Percentiles rank a stretch among this genome's conserved stretches.
Evolutionary conservation across 2,888 invertebrate genomes (phyloP).

Genomic region (Argynnis bischoffii): DNA sequence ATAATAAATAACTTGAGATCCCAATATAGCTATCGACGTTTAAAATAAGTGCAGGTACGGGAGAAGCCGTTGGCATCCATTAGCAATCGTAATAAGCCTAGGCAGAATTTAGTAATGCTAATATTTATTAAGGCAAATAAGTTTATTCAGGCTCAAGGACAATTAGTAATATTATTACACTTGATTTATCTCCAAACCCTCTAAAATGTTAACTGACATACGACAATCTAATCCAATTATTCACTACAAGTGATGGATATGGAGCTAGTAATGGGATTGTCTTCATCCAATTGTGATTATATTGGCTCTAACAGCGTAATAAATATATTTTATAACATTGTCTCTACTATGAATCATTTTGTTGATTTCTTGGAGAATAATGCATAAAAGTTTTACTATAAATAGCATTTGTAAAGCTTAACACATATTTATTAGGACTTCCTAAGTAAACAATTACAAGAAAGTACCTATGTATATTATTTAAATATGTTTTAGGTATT

Average conservation of each 20-base stretch:
- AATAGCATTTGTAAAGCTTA: too few species aligned
- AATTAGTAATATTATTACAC: conserved; percentile 19
- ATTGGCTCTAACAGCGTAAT: conserved; percentile 18
- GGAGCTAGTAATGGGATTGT: conserved; percentile 27
- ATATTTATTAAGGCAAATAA: too few species aligned
- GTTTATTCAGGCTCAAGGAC: not conserved
- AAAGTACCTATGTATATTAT: too few species aligned
- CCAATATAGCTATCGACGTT: too few species aligned
- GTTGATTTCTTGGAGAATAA: not conserved
- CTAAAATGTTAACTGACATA: conserved; percentile 21
- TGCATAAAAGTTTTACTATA: not conserved
- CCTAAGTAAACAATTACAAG: too few species aligned
- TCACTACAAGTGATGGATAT: conserved; percentile 14
- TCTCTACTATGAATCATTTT: conserved; percentile 4
- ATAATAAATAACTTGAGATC: too few species aligned
- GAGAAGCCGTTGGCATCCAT: too few species aligned
- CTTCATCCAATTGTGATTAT: conserved; percentile 26
- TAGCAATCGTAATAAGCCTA: too few species aligned
- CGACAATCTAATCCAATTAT: conserved; percentile 26
- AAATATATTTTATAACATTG: conserved; percentile 7
- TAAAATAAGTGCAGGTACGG: too few species aligned
- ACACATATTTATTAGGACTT: too few species aligned
- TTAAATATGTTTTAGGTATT: too few species aligned
- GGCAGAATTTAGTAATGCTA: too few species aligned
- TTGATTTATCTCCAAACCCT: conserved; percentile 15